These are phyloP conservation scores for Drosophila lowei DNA, from an alignment of 1,140 invertebrate genomes.

Conservation along the genomic window DNA sequence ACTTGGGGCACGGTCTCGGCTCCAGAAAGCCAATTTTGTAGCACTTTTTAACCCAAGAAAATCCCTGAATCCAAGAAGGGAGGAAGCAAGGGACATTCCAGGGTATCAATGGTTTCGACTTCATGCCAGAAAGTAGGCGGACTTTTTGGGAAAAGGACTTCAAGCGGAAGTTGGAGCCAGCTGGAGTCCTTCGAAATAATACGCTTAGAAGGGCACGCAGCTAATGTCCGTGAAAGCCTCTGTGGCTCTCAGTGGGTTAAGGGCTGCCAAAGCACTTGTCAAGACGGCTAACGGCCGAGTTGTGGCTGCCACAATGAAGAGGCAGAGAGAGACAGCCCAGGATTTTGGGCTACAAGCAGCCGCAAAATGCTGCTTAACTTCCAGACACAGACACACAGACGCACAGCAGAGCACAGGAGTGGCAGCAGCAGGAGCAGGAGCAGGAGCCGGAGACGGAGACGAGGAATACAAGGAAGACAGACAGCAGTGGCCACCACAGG, in stretches of 20 bases:
- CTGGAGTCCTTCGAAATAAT: not conserved
- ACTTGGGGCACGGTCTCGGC: conserved; percentile 21
- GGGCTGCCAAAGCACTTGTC: conserved; percentile 76
- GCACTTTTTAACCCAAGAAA: conserved; percentile 1
- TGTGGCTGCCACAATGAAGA: conserved; percentile 44
- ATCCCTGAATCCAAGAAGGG: too few species aligned
- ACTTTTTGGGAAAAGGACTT: too few species aligned
- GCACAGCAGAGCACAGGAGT: not conserved
- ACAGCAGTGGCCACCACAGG: conserved; percentile 66
- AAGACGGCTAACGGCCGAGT: conserved; percentile 74
- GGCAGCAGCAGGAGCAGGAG: conserved; percentile 11
- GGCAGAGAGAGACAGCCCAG: conserved; percentile 22
- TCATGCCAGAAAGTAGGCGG: too few species aligned
- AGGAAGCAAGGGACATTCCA: too few species aligned
- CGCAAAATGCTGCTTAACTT: conserved; percentile 75
- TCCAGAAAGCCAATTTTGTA: not conserved
- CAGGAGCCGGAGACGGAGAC: not conserved
- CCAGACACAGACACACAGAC: conserved; percentile 53
- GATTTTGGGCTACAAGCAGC: conserved; percentile 79
- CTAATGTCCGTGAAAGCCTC: conserved; percentile 8
- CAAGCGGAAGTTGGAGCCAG: too few species aligned
- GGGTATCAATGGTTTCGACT: too few species aligned
- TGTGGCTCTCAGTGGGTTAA: conserved; percentile 42
- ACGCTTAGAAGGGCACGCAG: not conserved
- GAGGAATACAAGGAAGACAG: conserved; percentile 52